Conservation (phyloP, 2,797 vertebrate species). For the Tauraco hartlaubi region DNA sequence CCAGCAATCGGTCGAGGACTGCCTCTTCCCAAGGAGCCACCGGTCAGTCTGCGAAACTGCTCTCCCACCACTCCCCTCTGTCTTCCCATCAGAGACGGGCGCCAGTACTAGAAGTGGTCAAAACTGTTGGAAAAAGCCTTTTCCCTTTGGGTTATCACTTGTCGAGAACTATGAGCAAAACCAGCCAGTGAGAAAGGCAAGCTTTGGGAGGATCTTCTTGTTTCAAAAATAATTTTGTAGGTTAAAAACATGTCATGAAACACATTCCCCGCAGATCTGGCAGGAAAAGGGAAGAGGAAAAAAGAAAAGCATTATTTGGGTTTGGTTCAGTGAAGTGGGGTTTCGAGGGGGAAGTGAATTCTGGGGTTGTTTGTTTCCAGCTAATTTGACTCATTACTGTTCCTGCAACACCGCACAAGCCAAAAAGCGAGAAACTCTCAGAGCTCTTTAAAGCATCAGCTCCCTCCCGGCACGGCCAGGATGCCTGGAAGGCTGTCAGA, state of each 20-base stretch:
- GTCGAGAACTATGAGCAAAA: neutral
- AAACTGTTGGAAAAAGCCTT: neutral
- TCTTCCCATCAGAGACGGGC: neutral
- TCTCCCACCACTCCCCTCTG: neutral
- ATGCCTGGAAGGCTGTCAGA: slow-evolving; percentile 35
- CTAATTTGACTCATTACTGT: slow-evolving; percentile 19
- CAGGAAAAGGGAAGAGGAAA: slow-evolving; percentile 12
- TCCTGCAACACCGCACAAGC: neutral
- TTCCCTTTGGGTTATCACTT: neutral
- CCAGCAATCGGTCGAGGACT: neutral
- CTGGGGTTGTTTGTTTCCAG: slow-evolving; percentile 4
- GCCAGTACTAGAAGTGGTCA: neutral
- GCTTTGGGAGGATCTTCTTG: neutral
- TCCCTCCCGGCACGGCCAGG: neutral
- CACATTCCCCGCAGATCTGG: neutral
- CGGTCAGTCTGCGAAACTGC: neutral
- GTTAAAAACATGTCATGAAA: neutral
- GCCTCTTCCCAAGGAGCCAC: neutral
- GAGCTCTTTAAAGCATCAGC: neutral
- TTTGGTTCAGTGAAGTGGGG: neutral
- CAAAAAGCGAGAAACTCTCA: neutral
- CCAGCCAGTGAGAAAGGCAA: neutral
- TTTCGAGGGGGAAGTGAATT: neutral
- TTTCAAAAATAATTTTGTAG: neutral
- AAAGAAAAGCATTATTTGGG: neutral